Evolutionary conservation across 2,113 vertebrate genomes (phyloP), one percentile per base, ranked within the genome.

Genomic region (Syngnathus floridae): DNA sequence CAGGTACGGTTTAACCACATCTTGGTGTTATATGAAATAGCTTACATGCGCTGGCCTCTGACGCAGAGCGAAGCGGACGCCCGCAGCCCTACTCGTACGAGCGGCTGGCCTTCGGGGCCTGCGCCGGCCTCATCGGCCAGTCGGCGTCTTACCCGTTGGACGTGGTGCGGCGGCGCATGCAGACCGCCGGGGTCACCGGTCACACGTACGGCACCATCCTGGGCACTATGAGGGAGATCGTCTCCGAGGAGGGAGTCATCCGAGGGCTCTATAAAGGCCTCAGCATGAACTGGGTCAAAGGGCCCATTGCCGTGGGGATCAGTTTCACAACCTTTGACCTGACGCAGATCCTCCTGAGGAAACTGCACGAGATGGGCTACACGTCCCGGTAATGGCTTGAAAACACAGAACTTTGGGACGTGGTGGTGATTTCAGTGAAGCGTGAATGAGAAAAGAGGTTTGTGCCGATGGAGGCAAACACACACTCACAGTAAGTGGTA

Each of bases 251-350:
- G 77, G 97, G 97, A 11, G 69, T 94, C 0, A 40, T 97, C 72
- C 87, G 92, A 0, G 96, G 97, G 57, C 82, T 99, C 19, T 99
- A 98, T 90, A 99, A 99, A 76, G 97, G 97, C 64, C 93, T 99
- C 73, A 99, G 96, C 85, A 98, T 99, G 97, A 99, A 99, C 90
- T 99, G 96, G 96, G 93, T 99, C 63, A 99, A 99, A 67, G 97
- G 97, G 4, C 97, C 97, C 17, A 92, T 99, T 5, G 94, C 96
- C 0, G 96, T 98, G 71, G 97, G 97, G 9, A 97, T 98, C 84
- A 99, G 97, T 89, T 99, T 99, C 88, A 98, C 93, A 67, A 98
- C 95, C 76, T 99, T 98, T 58, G 97, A 99, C 90, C 92, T 97
- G 58, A 94, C 88, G 41, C 95, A 97, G 90, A 97, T 96, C 71